These are phyloP conservation scores for Uloborus plumipes DNA, from an alignment of 2,888 invertebrate genomes.

Conservation along the genomic window DNA sequence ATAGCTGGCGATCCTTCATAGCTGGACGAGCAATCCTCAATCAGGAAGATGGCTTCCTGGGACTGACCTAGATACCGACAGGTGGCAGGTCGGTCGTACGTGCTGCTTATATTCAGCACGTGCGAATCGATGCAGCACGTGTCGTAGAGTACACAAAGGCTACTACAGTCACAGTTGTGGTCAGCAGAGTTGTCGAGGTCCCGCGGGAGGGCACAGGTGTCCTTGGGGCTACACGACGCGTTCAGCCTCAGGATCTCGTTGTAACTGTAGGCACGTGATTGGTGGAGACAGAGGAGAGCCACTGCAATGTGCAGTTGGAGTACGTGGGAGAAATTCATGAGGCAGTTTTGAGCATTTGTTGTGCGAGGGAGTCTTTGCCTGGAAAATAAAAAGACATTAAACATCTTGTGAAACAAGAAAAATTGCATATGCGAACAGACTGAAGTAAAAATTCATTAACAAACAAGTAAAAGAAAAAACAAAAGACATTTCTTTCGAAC, in stretches of 20 bases:
- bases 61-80: conserved; percentile 2
- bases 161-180: conserved; percentile 53
- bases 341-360: conserved; percentile 4
- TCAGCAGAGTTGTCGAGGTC: conserved; percentile 28
- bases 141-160: conserved; percentile 44
- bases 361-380: neutral
- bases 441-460: too few relatives aligned
- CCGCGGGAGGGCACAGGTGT: conserved; percentile 44
- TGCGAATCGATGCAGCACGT: conserved; percentile 59
- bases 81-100: conserved; percentile 5
- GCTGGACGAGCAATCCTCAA: conserved; percentile 21
- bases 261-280: conserved; percentile 13
- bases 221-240: conserved; percentile 44
- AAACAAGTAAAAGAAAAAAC: too few relatives aligned
- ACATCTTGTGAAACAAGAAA: too few relatives aligned
- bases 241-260: conserved; percentile 27
- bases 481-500: too few relatives aligned
- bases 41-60: conserved; percentile 29
- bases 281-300: neutral
- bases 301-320: neutral
- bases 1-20: conserved; percentile 17
- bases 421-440: too few relatives aligned
- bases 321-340: conserved; percentile 16
- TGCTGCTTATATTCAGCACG: conserved; percentile 29
- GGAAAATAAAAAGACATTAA: neutral